These are phyloP conservation scores for Balearica regulorum DNA, from an alignment of 2,797 vertebrate genomes.

Conservation along the genomic window DNA sequence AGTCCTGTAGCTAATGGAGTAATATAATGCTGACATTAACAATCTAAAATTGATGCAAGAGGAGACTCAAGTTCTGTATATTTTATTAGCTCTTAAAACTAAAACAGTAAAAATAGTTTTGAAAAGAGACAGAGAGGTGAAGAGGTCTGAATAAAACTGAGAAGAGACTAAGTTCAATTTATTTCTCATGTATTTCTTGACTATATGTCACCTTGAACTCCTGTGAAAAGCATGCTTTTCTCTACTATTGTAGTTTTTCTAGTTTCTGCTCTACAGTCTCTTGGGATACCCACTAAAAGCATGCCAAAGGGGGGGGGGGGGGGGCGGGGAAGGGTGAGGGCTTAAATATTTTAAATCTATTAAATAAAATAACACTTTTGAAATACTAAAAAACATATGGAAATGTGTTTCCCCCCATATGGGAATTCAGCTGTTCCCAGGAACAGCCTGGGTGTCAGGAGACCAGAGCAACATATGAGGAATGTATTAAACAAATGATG, in stretches of 20 bases:
- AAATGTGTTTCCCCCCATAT: constrained; percentile 48
- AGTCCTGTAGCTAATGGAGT: neutral
- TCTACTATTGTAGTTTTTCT: neutral
- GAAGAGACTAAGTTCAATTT: neutral
- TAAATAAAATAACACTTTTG: constrained; percentile 52
- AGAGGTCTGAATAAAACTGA: neutral
- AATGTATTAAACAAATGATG: constrained; percentile 63
- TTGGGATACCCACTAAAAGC: neutral
- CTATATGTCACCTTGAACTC: neutral
- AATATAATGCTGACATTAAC: neutral
- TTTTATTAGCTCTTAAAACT: constrained; percentile 51
- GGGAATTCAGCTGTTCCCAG: constrained; percentile 63
- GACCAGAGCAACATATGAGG: constrained; percentile 57
- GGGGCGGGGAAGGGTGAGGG: neutral
- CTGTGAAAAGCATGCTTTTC: neutral
- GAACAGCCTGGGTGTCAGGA: constrained; percentile 53
- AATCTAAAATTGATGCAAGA: neutral
- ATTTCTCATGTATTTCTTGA: neutral
- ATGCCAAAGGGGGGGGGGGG: neutral
- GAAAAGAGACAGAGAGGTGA: constrained; percentile 24
- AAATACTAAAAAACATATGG: constrained; percentile 48
- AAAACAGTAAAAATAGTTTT: neutral
- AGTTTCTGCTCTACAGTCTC: constrained; percentile 19
- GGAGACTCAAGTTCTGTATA: neutral
- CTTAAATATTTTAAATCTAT: constrained; percentile 42